phyloP scores from a whole-genome alignment of 2,113 vertebrate species.

The Poeciliopsis occidentalis region DNA sequence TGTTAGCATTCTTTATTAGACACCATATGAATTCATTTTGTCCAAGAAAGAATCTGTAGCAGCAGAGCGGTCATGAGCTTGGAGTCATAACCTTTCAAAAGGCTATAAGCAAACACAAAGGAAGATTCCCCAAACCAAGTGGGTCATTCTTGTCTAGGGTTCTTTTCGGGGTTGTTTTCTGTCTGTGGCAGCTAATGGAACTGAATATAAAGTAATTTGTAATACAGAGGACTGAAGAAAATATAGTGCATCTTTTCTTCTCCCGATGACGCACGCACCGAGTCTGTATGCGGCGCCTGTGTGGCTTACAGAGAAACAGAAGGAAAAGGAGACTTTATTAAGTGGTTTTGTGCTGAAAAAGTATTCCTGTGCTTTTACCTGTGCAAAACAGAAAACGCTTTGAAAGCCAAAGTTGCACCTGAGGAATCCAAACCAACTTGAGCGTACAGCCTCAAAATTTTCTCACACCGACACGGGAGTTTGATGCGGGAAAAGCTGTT shows the following conservation, averaged over 20 bases:
- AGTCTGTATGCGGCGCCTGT: background rate
- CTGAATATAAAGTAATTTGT: constrained; percentile 1
- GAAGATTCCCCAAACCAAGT: background rate
- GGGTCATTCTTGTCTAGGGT: background rate
- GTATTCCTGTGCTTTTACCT: constrained; percentile 5
- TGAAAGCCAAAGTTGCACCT: constrained; percentile 47
- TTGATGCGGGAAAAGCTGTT: constrained; percentile 34
- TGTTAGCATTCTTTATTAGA: constrained; percentile 5
- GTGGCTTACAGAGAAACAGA: constrained; percentile 1
- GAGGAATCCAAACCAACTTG: constrained; percentile 42
- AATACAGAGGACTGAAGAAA: constrained; percentile 12
- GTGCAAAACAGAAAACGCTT: constrained; percentile 21
- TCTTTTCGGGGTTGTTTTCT: background rate
- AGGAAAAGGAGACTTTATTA: background rate
- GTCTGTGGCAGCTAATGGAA: background rate
- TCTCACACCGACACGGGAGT: constrained; percentile 53
- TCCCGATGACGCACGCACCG: constrained; percentile 19
- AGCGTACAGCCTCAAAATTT: constrained; percentile 51
- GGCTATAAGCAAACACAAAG: background rate
- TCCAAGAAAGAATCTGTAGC: constrained; percentile 11
- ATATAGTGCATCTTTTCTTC: background rate
- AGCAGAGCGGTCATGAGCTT: constrained; percentile 14
- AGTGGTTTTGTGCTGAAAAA: constrained; percentile 3
- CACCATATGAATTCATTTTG: constrained; percentile 1
- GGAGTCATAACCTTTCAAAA: background rate